Evolutionary conservation across 2,113 vertebrate species (phyloP).

Genomic region (Nothoprocta pentlandii): DNA sequence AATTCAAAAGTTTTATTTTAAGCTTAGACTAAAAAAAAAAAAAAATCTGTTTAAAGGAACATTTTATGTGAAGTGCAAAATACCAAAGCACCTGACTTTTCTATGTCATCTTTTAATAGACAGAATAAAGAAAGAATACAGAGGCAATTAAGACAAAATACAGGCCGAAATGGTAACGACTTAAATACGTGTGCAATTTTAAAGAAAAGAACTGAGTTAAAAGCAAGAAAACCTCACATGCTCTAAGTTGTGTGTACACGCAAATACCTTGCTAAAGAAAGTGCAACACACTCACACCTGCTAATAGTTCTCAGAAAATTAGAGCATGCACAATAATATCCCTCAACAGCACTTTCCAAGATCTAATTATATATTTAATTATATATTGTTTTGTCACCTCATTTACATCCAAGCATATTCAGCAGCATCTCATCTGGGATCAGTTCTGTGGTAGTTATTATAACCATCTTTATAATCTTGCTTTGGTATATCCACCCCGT

Average conservation of each 20-base stretch:
- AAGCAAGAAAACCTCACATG: neutral
- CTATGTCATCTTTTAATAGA: neutral
- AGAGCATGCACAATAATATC: neutral
- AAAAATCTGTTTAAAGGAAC: neutral
- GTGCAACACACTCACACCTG: neutral
- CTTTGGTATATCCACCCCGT: slow-evolving; percentile 14
- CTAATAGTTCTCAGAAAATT: neutral
- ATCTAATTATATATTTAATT: slow-evolving; percentile 68
- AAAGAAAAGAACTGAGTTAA: neutral
- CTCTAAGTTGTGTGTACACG: neutral
- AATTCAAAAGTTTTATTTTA: neutral
- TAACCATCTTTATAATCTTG: slow-evolving; percentile 51
- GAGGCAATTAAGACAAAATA: neutral
- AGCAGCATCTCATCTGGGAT: slow-evolving; percentile 56
- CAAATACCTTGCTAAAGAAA: neutral
- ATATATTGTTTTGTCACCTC: slow-evolving; percentile 57
- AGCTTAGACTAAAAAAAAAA: neutral
- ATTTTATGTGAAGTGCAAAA: neutral
- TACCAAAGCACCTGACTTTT: neutral
- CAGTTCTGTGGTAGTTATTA: slow-evolving; percentile 64
- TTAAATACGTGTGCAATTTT: neutral
- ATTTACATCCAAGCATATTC: slow-evolving; percentile 52
- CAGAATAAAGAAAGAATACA: neutral
- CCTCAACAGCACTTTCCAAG: slow-evolving; percentile 31
- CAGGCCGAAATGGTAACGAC: neutral